Percentiles rank a stretch among this genome's conserved stretches.
phyloP scores from a whole-genome alignment of 1,140 invertebrate species.

The Schlechtendalia chinensis region DNA sequence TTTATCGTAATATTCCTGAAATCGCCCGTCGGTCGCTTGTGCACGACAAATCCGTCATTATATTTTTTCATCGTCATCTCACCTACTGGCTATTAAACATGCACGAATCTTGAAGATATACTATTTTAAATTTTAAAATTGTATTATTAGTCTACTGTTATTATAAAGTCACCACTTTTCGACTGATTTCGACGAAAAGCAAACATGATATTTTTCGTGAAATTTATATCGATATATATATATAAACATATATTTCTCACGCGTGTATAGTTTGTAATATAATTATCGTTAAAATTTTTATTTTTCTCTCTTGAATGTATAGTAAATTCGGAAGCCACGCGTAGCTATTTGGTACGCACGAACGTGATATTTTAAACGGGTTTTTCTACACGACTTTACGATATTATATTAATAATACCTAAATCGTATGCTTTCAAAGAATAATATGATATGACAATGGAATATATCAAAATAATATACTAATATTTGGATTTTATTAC shows the following conservation, averaged over 20 bases:
- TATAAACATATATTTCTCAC: not conserved
- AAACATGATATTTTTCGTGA: constrained; percentile 37
- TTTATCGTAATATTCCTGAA: constrained; percentile 37
- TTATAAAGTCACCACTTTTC: constrained; percentile 21
- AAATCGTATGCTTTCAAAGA: not conserved
- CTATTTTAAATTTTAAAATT: not conserved
- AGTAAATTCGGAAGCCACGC: not conserved
- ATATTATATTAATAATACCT: constrained; percentile 7
- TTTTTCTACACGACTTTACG: not conserved
- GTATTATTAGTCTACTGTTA: constrained; percentile 7
- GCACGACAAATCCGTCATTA: constrained; percentile 38
- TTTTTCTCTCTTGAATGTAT: not conserved
- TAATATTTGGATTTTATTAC: not conserved
- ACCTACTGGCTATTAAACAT: constrained; percentile 13
- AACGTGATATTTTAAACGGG: not conserved
- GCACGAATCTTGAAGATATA: not conserved
- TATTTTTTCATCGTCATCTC: constrained; percentile 23
- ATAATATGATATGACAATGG: not conserved
- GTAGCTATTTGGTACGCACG: not conserved
- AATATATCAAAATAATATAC: not conserved
- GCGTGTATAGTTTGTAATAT: not conserved
- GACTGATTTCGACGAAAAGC: not conserved
- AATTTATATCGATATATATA: not conserved
- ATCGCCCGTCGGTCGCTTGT: not conserved
- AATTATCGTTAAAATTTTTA: not conserved